These are phyloP conservation scores for Mya arenaria DNA, from an alignment of 1,140 invertebrate genomes.

Conservation along the genomic window DNA sequence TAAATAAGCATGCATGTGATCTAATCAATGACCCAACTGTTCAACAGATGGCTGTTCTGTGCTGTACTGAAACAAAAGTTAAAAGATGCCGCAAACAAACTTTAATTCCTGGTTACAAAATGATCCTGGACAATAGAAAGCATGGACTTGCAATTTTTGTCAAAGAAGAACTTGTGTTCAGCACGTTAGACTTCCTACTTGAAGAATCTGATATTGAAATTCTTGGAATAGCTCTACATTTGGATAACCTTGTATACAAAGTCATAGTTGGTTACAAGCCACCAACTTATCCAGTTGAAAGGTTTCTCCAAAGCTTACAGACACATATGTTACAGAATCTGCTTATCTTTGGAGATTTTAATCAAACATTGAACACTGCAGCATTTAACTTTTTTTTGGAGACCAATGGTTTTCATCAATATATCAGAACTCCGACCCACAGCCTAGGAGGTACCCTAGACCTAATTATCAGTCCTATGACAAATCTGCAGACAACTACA, in stretches of 20 bases:
- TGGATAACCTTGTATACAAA: slow-evolving; percentile 12
- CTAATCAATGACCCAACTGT: slow-evolving; percentile 24
- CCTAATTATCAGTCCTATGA: background rate
- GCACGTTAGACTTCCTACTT: slow-evolving; percentile 1
- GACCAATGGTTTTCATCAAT: background rate
- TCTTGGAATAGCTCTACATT: slow-evolving; percentile 26
- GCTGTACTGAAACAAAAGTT: slow-evolving; percentile 19
- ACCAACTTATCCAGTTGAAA: slow-evolving; percentile 20
- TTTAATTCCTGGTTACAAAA: slow-evolving; percentile 16
- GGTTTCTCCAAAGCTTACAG: slow-evolving; percentile 33
- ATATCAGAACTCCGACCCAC: background rate
- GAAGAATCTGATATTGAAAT: slow-evolving; percentile 31
- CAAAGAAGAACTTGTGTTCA: background rate
- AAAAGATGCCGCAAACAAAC: slow-evolving; percentile 19
- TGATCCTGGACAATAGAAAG: slow-evolving; percentile 30
- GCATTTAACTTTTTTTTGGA: background rate
- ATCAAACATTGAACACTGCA: background rate
- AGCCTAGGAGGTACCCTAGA: background rate
- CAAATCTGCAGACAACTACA: background rate
- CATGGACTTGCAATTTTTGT: slow-evolving; percentile 27
- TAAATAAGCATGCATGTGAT: slow-evolving; percentile 16
- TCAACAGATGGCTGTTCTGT: slow-evolving; percentile 32
- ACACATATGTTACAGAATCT: background rate
- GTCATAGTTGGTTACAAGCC: slow-evolving; percentile 30
- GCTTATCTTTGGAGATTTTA: background rate